phyloP scores from a whole-genome alignment of 2,113 vertebrate species.

The Stigmatopora argus region DNA sequence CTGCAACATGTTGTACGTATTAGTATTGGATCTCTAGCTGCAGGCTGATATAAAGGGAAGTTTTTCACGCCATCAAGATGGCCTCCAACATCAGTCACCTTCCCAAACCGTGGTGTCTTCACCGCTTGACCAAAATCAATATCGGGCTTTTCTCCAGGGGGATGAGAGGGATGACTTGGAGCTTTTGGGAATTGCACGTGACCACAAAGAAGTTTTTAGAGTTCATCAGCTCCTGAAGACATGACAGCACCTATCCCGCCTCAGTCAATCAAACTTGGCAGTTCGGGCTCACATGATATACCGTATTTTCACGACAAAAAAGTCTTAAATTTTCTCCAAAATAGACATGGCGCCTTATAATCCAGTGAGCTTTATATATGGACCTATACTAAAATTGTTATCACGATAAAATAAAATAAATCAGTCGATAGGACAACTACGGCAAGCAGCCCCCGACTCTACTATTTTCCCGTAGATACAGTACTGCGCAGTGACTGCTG shows the following conservation, averaged over 20 bases:
- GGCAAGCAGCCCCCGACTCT: too few species aligned
- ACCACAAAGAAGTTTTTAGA: slow-evolving; percentile 49
- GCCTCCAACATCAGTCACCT: slow-evolving; percentile 49
- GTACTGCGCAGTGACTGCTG: too few species aligned
- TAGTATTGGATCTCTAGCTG: neutral
- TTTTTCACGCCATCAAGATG: slow-evolving; percentile 29
- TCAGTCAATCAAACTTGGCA: slow-evolving; percentile 49
- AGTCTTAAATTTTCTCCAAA: too few species aligned
- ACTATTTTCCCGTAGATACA: too few species aligned
- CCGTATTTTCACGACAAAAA: too few species aligned
- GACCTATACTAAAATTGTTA: too few species aligned
- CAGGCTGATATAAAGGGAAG: neutral
- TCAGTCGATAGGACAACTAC: too few species aligned
- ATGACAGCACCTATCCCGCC: slow-evolving; percentile 46
- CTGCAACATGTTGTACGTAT: neutral
- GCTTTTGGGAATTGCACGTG: slow-evolving; percentile 45
- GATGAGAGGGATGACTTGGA: slow-evolving; percentile 58
- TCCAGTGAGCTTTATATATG: too few species aligned
- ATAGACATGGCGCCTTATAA: too few species aligned
- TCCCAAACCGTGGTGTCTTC: slow-evolving; percentile 46
- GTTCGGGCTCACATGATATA: slow-evolving; percentile 9
- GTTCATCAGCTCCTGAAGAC: slow-evolving; percentile 53
- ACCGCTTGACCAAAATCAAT: slow-evolving; percentile 52
- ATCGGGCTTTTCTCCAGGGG: slow-evolving; percentile 45
- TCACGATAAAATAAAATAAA: too few species aligned